phyloP scores from a whole-genome alignment of 1,140 invertebrate genomes.

The Drusus annulatus region DNA sequence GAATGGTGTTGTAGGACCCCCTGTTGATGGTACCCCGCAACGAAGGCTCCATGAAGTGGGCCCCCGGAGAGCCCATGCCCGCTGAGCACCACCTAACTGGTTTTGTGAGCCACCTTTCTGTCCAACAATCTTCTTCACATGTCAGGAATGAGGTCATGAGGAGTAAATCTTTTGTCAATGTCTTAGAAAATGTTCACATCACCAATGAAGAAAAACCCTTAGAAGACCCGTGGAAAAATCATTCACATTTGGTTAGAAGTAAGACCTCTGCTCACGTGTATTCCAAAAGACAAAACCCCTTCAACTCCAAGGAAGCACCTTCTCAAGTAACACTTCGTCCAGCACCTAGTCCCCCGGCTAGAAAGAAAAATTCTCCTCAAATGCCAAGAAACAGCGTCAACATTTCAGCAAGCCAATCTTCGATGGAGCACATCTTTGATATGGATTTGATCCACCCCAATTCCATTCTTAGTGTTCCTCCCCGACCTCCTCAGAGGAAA shows the following conservation, averaged over 20 bases:
- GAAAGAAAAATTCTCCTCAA: constrained; percentile 65
- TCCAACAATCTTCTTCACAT: constrained; percentile 25
- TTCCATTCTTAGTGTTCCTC: constrained; percentile 45
- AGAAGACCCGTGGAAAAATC: constrained; percentile 53
- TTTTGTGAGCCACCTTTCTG: constrained; percentile 48
- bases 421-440: constrained; percentile 16
- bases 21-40: constrained; percentile 77
- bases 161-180: constrained; percentile 54
- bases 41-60: constrained; percentile 71
- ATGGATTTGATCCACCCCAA: constrained; percentile 37
- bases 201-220: constrained; percentile 14
- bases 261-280: constrained; percentile 66
- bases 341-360: constrained; percentile 68
- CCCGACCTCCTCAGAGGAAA: constrained; percentile 52
- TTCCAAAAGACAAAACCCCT: constrained; percentile 62
- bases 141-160: too few relatives aligned
- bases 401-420: constrained; percentile 13
- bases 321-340: constrained; percentile 59
- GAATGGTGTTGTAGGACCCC: constrained; percentile 68
- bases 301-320: constrained; percentile 62
- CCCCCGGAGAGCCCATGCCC: constrained; percentile 66
- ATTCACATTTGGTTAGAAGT: constrained; percentile 65
- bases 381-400: constrained; percentile 52
- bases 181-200: constrained; percentile 42
- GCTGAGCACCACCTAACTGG: constrained; percentile 54